These are phyloP conservation scores for Syngnathoides biaculeatus DNA, from an alignment of 2,113 vertebrate species.

Conservation along the genomic window DNA sequence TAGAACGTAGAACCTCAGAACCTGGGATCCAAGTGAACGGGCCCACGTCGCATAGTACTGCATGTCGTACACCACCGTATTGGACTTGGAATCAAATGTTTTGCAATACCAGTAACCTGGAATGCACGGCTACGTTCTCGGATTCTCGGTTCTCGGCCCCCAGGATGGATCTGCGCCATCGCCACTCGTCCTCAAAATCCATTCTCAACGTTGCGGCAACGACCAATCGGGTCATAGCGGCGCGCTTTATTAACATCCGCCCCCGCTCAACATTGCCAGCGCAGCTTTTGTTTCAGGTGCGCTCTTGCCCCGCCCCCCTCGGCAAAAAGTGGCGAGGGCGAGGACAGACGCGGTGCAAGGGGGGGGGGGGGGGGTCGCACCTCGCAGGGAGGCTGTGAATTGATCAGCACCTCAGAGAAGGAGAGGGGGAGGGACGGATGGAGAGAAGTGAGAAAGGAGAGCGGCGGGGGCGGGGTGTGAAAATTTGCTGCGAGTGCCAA, in stretches of 20 bases:
- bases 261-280: conserved; percentile 62
- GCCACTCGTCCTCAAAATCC: conserved; percentile 29
- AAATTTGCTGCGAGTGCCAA: conserved; percentile 63
- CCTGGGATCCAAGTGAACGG: not conserved
- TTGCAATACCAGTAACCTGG: no score
- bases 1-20: no score
- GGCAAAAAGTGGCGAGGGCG: conserved; percentile 21
- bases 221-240: conserved; percentile 43
- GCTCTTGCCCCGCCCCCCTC: conserved; percentile 18
- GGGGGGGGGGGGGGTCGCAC: conserved; percentile 62
- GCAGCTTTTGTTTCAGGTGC: conserved; percentile 79
- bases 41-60: no score
- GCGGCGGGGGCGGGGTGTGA: conserved; percentile 70
- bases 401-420: conserved; percentile 74
- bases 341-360: conserved; percentile 13
- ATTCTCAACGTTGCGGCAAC: conserved; percentile 59
- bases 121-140: not conserved
- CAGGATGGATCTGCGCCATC: not conserved
- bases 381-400: conserved; percentile 76
- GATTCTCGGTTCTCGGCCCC: not conserved
- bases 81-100: no score
- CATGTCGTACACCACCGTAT: not conserved
- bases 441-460: conserved; percentile 46
- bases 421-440: conserved; percentile 41
- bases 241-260: conserved; percentile 48